Evolutionary conservation across 2,113 vertebrate genomes (phyloP).

Genomic region (Proteles cristata): DNA sequence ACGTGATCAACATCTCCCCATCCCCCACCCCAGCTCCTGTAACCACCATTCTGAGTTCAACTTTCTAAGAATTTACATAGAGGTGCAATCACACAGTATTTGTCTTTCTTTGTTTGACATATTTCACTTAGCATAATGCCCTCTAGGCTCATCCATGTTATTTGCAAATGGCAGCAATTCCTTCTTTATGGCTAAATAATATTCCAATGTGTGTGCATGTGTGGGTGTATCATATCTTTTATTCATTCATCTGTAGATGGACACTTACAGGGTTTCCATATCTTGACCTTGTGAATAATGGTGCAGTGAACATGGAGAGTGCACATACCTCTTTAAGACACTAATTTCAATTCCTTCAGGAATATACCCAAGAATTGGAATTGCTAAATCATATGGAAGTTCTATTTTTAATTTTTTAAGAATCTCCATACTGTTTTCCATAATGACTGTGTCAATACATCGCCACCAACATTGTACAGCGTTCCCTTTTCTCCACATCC

Average conservation of each 20-base stretch:
- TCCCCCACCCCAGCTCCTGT: neutral
- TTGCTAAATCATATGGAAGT: neutral
- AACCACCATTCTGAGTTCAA: neutral
- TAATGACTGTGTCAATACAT: neutral
- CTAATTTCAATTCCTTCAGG: neutral
- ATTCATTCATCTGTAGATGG: neutral
- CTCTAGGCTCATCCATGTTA: neutral
- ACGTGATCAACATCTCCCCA: neutral
- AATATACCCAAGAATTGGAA: neutral
- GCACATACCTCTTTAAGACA: neutral
- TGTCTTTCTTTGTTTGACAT: neutral
- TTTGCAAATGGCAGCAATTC: neutral
- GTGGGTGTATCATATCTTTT: neutral
- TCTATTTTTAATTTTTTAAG: neutral
- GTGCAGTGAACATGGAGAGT: neutral
- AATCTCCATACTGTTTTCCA: neutral
- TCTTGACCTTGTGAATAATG: neutral
- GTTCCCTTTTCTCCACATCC: neutral
- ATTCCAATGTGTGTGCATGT: neutral
- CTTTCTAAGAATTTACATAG: neutral
- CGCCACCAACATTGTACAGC: neutral
- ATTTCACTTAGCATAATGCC: neutral
- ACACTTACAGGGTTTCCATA: neutral
- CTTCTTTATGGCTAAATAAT: neutral
- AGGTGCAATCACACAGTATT: neutral